Base-by-base conservation (phyloP, 2,888 invertebrate species). In the Leptarthrus brevirostris region DNA sequence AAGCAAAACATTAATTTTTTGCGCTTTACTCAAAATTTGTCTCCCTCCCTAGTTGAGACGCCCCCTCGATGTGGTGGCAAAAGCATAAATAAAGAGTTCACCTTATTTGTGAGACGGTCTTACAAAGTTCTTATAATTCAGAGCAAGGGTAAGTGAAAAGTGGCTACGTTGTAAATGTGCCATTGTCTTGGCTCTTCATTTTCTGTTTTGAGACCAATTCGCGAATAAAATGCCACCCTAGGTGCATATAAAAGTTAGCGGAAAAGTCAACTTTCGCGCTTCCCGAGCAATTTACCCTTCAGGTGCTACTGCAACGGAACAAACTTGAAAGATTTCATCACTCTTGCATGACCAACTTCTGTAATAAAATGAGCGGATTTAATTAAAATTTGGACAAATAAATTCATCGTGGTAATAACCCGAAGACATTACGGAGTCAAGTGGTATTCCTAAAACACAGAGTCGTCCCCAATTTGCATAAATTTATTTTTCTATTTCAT, bases 301-400 rank as follows among this genome's bases (percentile, higher is more conserved):
- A 64, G 64, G 64, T 47, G 47, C 14, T 14, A 47, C 14, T 47
- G 64, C 40, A 40, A 22, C 20, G 4, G 30, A 6, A 44, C 14
- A 4, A 3, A 40, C 1, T 16, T 12, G 16, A 36, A 16, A 49
- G 47, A 66, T 66, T 66, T 47, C 66, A 49, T 30, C 66, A 24
- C 6, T 30, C 49, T 40, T 49, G 49, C 66, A 66, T 49, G 49
- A 49, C 56, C 16, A 74, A 74, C 54, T 75, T 75, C 52, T 69
- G 58, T 47, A 54, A 75, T 75, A 75, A 75, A 74, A 72, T 22
- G 12, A 34, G 53, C 22, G 69, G 70, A 74, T 76, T 74, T 76
- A 76, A 76, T 76, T 76, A 76, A 76, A 75, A 76, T 74, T 76
- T 76, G 70, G 70, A 74, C 72, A 74, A 74, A 76, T 76, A 76